Conservation (phyloP, 2,113 vertebrate genomes). For the Toxotes jaculatrix region DNA sequence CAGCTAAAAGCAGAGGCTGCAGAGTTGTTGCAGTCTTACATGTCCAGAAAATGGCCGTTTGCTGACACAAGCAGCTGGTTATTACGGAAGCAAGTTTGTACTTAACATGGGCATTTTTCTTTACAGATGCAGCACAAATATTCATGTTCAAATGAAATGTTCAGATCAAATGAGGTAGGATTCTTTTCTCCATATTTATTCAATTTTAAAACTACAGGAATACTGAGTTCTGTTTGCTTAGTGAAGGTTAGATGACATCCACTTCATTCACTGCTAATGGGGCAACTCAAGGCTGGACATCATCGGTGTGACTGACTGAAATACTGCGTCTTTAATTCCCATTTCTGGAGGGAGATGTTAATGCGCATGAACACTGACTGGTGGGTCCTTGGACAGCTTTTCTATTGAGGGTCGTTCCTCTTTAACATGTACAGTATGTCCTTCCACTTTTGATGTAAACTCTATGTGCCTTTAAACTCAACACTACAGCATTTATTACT, state of each 20-base stretch:
- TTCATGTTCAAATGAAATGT: background rate
- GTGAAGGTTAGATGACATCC: conserved; percentile 33
- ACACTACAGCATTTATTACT: background rate
- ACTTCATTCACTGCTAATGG: conserved; percentile 16
- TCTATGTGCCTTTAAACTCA: conserved; percentile 2
- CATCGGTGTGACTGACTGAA: conserved; percentile 28
- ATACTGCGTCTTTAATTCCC: conserved; percentile 1
- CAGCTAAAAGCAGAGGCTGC: background rate
- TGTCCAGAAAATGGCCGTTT: background rate
- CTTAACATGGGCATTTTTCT: too few species aligned
- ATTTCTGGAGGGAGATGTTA: background rate
- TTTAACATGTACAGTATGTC: background rate
- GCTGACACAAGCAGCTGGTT: background rate
- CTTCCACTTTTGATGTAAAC: background rate
- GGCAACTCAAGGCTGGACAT: conserved; percentile 20
- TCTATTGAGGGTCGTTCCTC: background rate
- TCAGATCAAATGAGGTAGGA: background rate
- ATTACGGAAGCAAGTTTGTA: background rate
- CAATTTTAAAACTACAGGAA: background rate
- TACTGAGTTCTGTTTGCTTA: background rate
- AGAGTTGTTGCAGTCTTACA: too few species aligned
- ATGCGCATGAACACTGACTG: conserved; percentile 12
- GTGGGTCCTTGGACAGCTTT: conserved; percentile 8
- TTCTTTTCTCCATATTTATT: background rate
- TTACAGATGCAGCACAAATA: background rate